Base-by-base conservation (phyloP, 2,888 invertebrate species). In the Microctonus aethiopoides region DNA sequence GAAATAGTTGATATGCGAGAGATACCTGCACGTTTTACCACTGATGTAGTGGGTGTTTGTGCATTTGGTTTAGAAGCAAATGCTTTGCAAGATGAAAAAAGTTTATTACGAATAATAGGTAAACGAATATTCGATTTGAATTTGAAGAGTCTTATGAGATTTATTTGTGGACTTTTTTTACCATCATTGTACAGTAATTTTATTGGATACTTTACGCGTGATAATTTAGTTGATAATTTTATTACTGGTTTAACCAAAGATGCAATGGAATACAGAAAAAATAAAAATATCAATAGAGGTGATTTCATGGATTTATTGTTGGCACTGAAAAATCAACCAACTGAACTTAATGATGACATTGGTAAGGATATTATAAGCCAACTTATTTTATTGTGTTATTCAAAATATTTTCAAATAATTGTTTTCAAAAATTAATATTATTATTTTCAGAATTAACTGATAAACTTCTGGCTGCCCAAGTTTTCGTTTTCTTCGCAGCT, bases 51-150 rank as follows among this genome's bases (percentile, higher is more conserved):
- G 41, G 88, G 88, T 3, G 80, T 83, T 0, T 87, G 87, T 60
- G 87, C 83, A 9, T 89, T 88, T 75, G 87, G 88, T 0, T 80
- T 88, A 10, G 82, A 88, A 34, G 83, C 86, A 74, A 87, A 88
- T 46, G 80, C 86, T 0, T 74, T 88, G 20, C 74, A 76, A 0
- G 77, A 84, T 11, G 81, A 85, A 11, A 76, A 86, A 2, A 86
- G 84, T 20, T 76, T 84, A 9, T 87, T 88, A 73, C 80, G 84
- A 1, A 69, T 75, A 39, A 86, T 87, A 81, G 87, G 86, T 0
- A 75, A 75, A 22, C 75, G 70, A 5, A 74, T 87, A 0, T 83
- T 87, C 39, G 56, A 71, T 0, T 68, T 79, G 0, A 61, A 51
- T 29, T 73, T 52, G 68, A 68, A 51, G 24, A 62, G n/a, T 32